Conservation (phyloP, 1,140 invertebrate species). For the Nilaparvata lugens region DNA sequence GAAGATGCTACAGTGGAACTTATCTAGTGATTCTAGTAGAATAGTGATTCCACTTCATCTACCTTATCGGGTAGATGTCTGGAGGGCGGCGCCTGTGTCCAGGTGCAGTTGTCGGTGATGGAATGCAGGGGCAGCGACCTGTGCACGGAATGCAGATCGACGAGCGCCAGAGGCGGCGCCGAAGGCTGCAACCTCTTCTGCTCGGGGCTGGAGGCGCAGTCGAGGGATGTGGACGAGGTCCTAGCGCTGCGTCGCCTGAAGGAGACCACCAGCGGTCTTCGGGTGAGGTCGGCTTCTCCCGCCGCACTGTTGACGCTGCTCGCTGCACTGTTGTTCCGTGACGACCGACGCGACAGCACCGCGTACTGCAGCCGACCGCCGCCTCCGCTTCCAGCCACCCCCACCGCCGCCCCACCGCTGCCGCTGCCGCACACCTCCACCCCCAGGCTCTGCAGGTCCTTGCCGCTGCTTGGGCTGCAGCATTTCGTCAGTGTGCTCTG, state of each 20-base stretch:
- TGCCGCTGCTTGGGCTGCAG: constrained; percentile 12
- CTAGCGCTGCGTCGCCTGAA: constrained; percentile 16
- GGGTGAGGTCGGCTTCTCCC: constrained; percentile 12
- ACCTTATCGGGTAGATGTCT: too few relatives aligned
- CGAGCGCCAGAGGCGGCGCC: not conserved
- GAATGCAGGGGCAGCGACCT: not conserved
- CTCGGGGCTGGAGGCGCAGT: constrained; percentile 4
- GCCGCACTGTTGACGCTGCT: constrained; percentile 8
- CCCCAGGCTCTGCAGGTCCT: not conserved
- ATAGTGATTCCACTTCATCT: too few relatives aligned
- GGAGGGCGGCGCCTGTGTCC: too few relatives aligned
- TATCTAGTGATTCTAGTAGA: too few relatives aligned
- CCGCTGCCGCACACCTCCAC: not conserved
- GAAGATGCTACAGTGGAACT: too few relatives aligned
- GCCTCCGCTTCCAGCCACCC: not conserved
- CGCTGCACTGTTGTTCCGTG: constrained; percentile 15
- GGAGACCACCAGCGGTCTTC: constrained; percentile 22
- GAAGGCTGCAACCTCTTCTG: not conserved
- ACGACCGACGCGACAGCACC: constrained; percentile 20
- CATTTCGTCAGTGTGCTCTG: constrained; percentile 25
- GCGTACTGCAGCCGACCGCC: constrained; percentile 20
- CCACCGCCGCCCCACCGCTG: constrained; percentile 13
- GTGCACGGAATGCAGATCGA: not conserved
- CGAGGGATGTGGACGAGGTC: constrained; percentile 10
- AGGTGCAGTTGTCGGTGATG: too few relatives aligned